These are phyloP conservation scores for Erythrolamprus reginae DNA, from an alignment of 2,113 vertebrate species.

Conservation along the genomic window DNA sequence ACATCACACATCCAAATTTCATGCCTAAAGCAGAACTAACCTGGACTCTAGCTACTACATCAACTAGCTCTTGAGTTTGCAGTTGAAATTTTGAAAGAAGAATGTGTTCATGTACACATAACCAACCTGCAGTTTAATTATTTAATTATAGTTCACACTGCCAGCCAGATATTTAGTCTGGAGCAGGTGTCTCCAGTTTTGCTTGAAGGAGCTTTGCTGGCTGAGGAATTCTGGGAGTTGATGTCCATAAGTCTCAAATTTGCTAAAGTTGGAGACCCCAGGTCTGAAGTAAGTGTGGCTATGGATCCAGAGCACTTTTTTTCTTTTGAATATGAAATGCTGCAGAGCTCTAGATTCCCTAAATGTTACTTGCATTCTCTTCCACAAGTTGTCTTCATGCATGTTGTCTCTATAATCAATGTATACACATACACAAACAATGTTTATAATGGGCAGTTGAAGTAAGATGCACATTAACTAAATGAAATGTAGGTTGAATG, in stretches of 20 bases:
- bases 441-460: not conserved
- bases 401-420: not conserved
- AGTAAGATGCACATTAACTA: not conserved
- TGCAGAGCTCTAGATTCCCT: not conserved
- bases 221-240: too few species aligned
- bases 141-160: not conserved
- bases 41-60: not conserved
- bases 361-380: not conserved
- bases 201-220: too few species aligned
- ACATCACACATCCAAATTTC: not conserved
- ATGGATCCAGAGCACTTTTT: not conserved
- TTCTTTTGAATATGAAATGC: not conserved
- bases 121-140: not conserved
- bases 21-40: not conserved
- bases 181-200: not conserved
- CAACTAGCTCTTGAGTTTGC: not conserved
- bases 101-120: not conserved
- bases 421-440: not conserved
- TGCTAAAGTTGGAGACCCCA: too few species aligned
- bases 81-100: not conserved
- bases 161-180: not conserved
- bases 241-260: too few species aligned
- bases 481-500: not conserved
- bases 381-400: not conserved
- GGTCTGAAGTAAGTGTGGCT: not conserved